phyloP scores from a whole-genome alignment of 92 coral and sea anemone genomes.

The Scolanthus callimorphus region DNA sequence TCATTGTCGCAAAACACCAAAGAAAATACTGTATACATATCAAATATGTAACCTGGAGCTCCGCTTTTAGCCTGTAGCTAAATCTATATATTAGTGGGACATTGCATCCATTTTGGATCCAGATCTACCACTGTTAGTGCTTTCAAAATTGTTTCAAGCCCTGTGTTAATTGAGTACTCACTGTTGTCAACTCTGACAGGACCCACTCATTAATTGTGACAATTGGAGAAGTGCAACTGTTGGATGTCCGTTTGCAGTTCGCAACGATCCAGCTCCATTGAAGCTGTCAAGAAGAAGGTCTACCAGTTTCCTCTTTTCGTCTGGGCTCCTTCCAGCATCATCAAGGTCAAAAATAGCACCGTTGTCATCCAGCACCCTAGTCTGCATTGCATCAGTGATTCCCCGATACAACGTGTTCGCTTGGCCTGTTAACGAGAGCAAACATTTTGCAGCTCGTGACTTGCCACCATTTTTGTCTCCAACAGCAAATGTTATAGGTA shows the following conservation, averaged over 20 bases:
- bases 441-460: slow-evolving; percentile 19
- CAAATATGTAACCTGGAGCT: too few relatives aligned
- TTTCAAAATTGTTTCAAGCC: too few relatives aligned
- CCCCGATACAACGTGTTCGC: slow-evolving; percentile 9
- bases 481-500: slow-evolving; percentile 15
- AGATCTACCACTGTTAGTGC: too few relatives aligned
- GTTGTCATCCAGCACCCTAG: slow-evolving; percentile 31
- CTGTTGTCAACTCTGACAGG: slow-evolving; percentile 18
- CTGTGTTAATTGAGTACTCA: too few relatives aligned
- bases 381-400: slow-evolving; percentile 39
- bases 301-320: slow-evolving; percentile 15
- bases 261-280: slow-evolving; percentile 25
- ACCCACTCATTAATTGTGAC: slow-evolving; percentile 33
- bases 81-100: too few relatives aligned
- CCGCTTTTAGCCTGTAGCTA: too few relatives aligned
- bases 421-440: slow-evolving; percentile 19
- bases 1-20: too few relatives aligned
- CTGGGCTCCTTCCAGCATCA: slow-evolving; percentile 35
- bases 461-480: slow-evolving; percentile 26
- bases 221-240: slow-evolving; percentile 23
- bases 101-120: too few relatives aligned
- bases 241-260: slow-evolving; percentile 9
- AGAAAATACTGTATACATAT: too few relatives aligned
- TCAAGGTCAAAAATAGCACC: slow-evolving; percentile 27
- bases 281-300: slow-evolving; percentile 26